Evolutionary conservation across 2,888 invertebrate genomes (phyloP).

Genomic region (Pyrrhosoma nymphula): DNA sequence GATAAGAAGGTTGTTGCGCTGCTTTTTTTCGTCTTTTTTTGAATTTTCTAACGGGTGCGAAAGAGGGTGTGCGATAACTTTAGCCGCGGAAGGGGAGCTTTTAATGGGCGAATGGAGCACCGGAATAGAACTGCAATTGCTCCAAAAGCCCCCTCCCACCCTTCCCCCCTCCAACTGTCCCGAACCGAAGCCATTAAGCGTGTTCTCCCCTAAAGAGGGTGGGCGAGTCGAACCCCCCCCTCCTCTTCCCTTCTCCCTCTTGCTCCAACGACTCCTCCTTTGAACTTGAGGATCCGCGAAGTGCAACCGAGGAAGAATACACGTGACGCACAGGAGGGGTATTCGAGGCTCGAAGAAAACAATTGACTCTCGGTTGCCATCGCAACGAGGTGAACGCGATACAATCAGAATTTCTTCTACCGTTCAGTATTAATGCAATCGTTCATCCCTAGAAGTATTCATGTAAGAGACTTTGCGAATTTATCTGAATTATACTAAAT

Average conservation of each 20-base stretch:
- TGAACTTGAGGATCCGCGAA: not conserved
- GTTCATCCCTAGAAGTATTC: no score
- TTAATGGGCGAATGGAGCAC: not conserved
- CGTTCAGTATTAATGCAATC: no score
- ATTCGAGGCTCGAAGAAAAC: not conserved
- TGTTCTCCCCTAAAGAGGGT: not conserved
- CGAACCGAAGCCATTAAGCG: not conserved
- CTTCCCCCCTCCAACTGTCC: no score
- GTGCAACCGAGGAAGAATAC: not conserved
- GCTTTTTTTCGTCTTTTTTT: not conserved
- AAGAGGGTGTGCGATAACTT: not conserved
- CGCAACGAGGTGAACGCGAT: no score
- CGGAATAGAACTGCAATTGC: slow-evolving; percentile 22
- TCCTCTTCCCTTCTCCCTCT: not conserved
- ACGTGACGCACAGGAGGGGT: not conserved
- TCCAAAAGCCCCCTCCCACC: no score
- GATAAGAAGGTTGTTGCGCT: not conserved
- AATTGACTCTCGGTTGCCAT: not conserved
- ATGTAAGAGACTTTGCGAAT: no score
- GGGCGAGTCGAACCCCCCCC: not conserved
- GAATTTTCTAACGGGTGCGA: not conserved
- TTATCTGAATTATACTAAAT: no score
- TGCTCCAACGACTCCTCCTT: not conserved
- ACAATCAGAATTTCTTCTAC: no score
- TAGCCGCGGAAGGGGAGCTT: not conserved